phyloP scores from a whole-genome alignment of 2,888 invertebrate genomes.

The Hypolimnas misippus region DNA sequence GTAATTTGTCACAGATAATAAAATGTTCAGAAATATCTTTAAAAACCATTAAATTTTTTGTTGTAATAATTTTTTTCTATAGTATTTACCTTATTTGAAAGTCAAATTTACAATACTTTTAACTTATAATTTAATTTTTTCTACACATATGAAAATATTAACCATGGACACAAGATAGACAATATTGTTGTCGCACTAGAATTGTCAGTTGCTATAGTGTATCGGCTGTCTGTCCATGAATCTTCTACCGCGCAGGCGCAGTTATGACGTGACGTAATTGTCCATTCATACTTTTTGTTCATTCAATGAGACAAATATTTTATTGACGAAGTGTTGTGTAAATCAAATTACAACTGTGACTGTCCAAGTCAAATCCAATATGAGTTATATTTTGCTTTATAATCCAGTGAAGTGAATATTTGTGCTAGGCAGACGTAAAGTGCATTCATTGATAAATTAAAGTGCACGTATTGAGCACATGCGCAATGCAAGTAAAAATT shows the following conservation, averaged over 20 bases:
- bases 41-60: no score
- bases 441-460: constrained; percentile 77
- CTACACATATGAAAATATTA: neutral
- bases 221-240: constrained; percentile 44
- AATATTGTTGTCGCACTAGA: constrained; percentile 4
- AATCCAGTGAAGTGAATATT: constrained; percentile 49
- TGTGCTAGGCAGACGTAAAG: constrained; percentile 53
- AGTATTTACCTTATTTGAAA: no score
- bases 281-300: constrained; percentile 83
- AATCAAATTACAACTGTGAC: constrained; percentile 46
- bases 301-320: constrained; percentile 73
- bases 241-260: constrained; percentile 74
- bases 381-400: constrained; percentile 40
- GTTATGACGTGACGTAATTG: constrained; percentile 81
- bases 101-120: neutral
- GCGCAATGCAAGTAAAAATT: constrained; percentile 69
- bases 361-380: constrained; percentile 39
- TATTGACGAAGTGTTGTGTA: constrained; percentile 63
- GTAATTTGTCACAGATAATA: no score
- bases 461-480: constrained; percentile 73
- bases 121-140: neutral
- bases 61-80: no score
- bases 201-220: constrained; percentile 20
- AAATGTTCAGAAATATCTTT: no score
- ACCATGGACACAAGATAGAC: neutral